Percentiles rank a stretch among this genome's conserved stretches.
Evolutionary conservation across 2,113 vertebrate genomes (phyloP).

Genomic region (Rhegmatorhina hoffmannsi): DNA sequence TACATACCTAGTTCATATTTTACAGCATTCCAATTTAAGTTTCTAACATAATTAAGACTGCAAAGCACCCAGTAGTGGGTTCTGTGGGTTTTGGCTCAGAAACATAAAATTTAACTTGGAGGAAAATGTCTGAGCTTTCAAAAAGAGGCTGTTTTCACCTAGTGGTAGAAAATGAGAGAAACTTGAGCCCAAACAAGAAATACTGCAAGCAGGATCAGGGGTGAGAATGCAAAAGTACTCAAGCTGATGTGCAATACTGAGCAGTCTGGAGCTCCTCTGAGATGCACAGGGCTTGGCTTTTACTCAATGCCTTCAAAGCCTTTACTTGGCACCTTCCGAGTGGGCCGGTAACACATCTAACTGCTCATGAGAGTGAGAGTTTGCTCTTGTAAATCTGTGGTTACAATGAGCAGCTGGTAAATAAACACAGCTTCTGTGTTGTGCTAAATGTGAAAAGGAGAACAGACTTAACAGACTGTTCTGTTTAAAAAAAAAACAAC

Average conservation of each 20-base stretch:
- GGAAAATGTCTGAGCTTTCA: constrained; percentile 23
- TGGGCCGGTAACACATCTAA: background rate
- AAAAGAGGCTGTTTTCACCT: background rate
- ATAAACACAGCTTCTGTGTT: background rate
- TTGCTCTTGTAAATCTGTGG: constrained; percentile 13
- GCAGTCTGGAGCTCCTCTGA: background rate
- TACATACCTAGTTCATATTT: background rate
- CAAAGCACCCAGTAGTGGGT: constrained; percentile 32
- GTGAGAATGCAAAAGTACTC: background rate
- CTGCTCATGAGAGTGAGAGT: background rate
- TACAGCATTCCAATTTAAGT: background rate
- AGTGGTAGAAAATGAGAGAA: background rate
- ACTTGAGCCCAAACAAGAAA: background rate
- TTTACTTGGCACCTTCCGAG: background rate
- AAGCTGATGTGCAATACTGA: background rate
- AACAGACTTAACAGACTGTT: constrained; percentile 48
- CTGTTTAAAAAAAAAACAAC: constrained; percentile 38
- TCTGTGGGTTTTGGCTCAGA: constrained; percentile 30
- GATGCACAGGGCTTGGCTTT: background rate
- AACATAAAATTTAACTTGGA: background rate
- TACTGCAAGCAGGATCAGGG: background rate
- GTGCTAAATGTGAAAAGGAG: constrained; percentile 47
- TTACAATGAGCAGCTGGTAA: background rate
- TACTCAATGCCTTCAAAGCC: background rate
- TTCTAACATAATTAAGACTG: constrained; percentile 34